Percentiles rank a stretch among this genome's conserved stretches.
phyloP scores from a whole-genome alignment of 2,888 invertebrate genomes.

The Hedya salicella region DNA sequence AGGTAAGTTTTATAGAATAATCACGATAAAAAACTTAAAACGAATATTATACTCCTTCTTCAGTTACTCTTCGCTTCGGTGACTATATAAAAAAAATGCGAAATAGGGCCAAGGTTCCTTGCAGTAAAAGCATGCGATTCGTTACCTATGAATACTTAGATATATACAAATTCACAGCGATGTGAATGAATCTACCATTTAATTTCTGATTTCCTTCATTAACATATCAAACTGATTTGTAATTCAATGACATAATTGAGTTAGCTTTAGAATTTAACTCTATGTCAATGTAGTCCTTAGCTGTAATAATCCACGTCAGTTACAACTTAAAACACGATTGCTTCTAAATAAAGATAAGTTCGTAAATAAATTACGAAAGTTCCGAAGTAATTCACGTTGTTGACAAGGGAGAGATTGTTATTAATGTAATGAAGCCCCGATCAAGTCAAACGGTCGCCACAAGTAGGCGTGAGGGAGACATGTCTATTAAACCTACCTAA shows the following conservation, averaged over 20 bases:
- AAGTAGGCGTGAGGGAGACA: background rate
- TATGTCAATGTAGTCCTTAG: too few relatives aligned
- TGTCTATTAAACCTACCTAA: background rate
- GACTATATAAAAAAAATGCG: background rate
- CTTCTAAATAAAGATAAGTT: background rate
- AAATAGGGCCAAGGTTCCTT: background rate
- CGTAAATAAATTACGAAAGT: slow-evolving; percentile 21
- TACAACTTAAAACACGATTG: too few relatives aligned
- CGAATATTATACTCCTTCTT: background rate
- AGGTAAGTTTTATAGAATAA: slow-evolving; percentile 86
- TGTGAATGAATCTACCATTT: background rate
- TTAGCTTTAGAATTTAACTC: too few relatives aligned
- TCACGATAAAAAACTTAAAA: slow-evolving; percentile 8
- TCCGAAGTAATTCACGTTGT: slow-evolving; percentile 12
- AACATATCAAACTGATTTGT: background rate
- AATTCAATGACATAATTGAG: background rate
- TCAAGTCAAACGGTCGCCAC: background rate
- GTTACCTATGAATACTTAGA: too few relatives aligned
- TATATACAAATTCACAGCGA: too few relatives aligned
- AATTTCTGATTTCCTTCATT: background rate
- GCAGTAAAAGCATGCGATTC: too few relatives aligned
- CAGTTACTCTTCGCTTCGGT: background rate
- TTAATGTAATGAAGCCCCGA: slow-evolving; percentile 23
- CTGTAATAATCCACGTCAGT: too few relatives aligned
- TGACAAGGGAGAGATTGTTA: slow-evolving; percentile 29